A percentile compares a stretch with the other conserved stretches of the same genome.
Conservation (phyloP, 2,888 invertebrate genomes). For the Caenorhabditis imperialis region DNA sequence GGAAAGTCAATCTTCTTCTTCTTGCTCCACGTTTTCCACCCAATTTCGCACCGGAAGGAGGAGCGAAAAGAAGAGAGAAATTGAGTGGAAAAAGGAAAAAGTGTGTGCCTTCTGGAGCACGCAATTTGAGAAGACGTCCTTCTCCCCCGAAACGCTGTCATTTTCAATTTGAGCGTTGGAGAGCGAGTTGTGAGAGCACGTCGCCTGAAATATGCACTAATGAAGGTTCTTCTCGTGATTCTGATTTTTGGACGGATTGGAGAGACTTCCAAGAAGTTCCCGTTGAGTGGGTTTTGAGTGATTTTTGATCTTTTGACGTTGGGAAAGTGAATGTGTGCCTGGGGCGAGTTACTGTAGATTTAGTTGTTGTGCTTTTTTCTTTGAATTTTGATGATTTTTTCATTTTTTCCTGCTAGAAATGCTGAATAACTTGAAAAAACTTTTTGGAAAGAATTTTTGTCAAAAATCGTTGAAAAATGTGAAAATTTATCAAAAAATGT, state of each 20-base stretch:
- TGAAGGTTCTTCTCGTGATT: slow-evolving; percentile 11
- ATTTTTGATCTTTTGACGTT: no score
- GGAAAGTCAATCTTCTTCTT: slow-evolving; percentile 22
- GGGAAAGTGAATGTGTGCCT: no score
- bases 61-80: slow-evolving; percentile 3
- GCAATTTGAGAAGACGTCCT: slow-evolving; percentile 39
- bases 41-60: slow-evolving; percentile 35
- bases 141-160: slow-evolving; percentile 29
- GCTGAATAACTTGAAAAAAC: no score
- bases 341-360: no score
- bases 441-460: no score
- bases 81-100: slow-evolving; percentile 44
- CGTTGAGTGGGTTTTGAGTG: slow-evolving; percentile 44
- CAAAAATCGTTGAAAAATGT: no score
- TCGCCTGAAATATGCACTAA: slow-evolving; percentile 5
- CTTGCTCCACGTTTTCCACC: slow-evolving; percentile 23
- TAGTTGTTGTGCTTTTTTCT: no score
- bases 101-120: slow-evolving; percentile 19
- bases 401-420: no score
- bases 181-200: no score
- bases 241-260: slow-evolving; percentile 19
- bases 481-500: no score
- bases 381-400: no score
- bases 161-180: slow-evolving; percentile 56
- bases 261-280: slow-evolving; percentile 43